phyloP scores from a whole-genome alignment of 2,113 vertebrate species.

The Ariopsis seemanni region DNA sequence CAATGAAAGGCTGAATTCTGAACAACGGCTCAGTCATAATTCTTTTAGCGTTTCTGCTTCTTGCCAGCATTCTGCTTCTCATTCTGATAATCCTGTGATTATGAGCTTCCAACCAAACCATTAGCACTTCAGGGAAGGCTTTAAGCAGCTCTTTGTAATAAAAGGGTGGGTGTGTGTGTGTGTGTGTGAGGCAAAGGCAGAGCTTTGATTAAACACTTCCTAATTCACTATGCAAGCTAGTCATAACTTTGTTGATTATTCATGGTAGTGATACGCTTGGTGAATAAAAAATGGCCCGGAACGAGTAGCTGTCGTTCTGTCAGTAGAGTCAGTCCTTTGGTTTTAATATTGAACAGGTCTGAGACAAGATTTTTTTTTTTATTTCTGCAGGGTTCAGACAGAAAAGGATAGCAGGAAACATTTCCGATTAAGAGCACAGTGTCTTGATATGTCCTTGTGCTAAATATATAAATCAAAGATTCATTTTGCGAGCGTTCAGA shows the following conservation, averaged over 20 bases:
- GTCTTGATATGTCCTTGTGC: neutral
- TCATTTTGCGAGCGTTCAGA: neutral
- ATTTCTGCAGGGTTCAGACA: neutral
- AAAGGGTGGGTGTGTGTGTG: neutral
- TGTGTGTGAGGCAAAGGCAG: conserved; percentile 3
- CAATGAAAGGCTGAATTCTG: conserved; percentile 1
- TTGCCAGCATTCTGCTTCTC: conserved; percentile 7
- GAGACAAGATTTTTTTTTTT: neutral
- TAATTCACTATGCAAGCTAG: conserved; percentile 30
- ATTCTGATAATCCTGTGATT: conserved; percentile 28
- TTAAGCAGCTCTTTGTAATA: conserved; percentile 29
- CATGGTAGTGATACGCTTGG: conserved; percentile 8
- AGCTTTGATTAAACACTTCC: conserved; percentile 42
- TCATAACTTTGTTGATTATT: conserved; percentile 34
- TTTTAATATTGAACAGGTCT: neutral
- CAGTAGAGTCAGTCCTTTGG: neutral
- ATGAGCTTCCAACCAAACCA: conserved; percentile 36
- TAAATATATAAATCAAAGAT: neutral
- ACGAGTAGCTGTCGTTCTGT: neutral
- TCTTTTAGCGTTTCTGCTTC: conserved; percentile 32
- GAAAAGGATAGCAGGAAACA: neutral
- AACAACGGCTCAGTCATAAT: neutral
- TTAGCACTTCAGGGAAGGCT: conserved; percentile 27
- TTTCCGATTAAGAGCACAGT: neutral
- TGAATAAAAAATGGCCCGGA: neutral